Percentiles rank a stretch among this genome's conserved stretches.
phyloP scores from a whole-genome alignment of 2,113 vertebrate species.

The Hystrix cristata region DNA sequence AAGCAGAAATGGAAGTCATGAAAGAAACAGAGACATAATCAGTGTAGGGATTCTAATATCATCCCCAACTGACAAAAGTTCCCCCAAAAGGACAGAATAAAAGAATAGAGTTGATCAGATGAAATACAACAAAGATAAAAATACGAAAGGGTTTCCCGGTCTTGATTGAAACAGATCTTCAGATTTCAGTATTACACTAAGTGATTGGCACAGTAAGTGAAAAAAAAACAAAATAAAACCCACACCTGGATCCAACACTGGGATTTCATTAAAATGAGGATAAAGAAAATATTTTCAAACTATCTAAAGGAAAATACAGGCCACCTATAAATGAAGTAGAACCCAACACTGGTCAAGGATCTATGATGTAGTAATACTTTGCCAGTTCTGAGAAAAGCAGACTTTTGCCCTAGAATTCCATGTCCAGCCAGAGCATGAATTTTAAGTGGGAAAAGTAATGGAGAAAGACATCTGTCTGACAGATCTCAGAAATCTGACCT shows the following conservation, averaged over 20 bases:
- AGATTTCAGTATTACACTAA: slow-evolving; percentile 18
- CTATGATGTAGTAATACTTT: neutral
- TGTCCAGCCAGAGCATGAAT: neutral
- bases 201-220: neutral
- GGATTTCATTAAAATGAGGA: slow-evolving; percentile 27
- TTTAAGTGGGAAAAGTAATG: neutral
- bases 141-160: neutral
- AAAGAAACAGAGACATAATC: neutral
- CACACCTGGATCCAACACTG: neutral
- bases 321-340: neutral
- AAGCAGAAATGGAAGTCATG: neutral
- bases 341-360: neutral
- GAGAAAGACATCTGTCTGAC: neutral
- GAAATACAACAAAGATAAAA: slow-evolving; percentile 5
- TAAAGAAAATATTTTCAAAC: neutral
- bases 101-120: neutral
- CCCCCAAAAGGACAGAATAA: neutral
- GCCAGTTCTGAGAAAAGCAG: slow-evolving; percentile 52
- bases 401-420: slow-evolving; percentile 21
- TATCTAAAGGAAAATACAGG: neutral
- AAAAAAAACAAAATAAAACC: neutral
- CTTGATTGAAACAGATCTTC: neutral
- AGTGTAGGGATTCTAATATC: neutral
- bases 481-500: slow-evolving; percentile 40
- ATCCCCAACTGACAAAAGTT: slow-evolving; percentile 15